Evolutionary conservation across 1,140 invertebrate genomes (phyloP).

Genomic region (Hyles euphorbiae): DNA sequence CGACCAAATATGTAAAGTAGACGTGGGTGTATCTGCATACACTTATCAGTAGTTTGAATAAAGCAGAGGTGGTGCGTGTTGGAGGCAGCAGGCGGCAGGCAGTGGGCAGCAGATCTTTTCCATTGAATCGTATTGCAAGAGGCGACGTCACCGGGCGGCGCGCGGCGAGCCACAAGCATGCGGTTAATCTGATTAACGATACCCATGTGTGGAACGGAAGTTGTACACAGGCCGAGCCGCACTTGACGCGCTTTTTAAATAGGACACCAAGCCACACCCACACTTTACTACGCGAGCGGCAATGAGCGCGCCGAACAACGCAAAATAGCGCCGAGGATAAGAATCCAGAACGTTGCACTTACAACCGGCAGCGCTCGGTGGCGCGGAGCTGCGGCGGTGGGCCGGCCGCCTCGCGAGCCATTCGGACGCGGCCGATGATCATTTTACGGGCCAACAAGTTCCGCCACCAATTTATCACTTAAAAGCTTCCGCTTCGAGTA

Average conservation of each 20-base stretch:
- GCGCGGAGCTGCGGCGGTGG: neutral
- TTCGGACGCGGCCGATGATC: slow-evolving; percentile 51
- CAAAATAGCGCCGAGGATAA: slow-evolving; percentile 29
- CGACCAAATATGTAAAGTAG: too few species aligned
- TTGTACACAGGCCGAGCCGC: slow-evolving; percentile 9
- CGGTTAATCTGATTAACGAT: slow-evolving; percentile 10
- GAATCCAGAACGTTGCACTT: slow-evolving; percentile 54
- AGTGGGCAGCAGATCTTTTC: too few species aligned
- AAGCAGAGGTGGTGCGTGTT: too few species aligned
- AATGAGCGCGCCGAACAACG: slow-evolving; percentile 17
- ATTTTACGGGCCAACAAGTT: slow-evolving; percentile 65
- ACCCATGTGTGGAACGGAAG: slow-evolving; percentile 11
- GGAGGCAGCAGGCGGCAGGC: too few species aligned
- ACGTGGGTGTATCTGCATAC: too few species aligned
- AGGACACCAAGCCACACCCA: slow-evolving; percentile 17
- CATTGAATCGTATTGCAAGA: neutral
- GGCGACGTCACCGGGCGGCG: neutral
- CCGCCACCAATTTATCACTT: slow-evolving; percentile 72
- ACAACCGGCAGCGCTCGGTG: slow-evolving; percentile 27
- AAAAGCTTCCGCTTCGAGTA: slow-evolving; percentile 60
- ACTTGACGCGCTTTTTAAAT: slow-evolving; percentile 20
- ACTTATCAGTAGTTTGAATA: too few species aligned
- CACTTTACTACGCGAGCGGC: slow-evolving; percentile 7
- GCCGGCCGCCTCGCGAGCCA: slow-evolving; percentile 23
- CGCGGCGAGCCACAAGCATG: neutral